These are phyloP conservation scores for Meloidogyne exigua DNA, from an alignment of 1,140 invertebrate genomes.

Conservation along the genomic window DNA sequence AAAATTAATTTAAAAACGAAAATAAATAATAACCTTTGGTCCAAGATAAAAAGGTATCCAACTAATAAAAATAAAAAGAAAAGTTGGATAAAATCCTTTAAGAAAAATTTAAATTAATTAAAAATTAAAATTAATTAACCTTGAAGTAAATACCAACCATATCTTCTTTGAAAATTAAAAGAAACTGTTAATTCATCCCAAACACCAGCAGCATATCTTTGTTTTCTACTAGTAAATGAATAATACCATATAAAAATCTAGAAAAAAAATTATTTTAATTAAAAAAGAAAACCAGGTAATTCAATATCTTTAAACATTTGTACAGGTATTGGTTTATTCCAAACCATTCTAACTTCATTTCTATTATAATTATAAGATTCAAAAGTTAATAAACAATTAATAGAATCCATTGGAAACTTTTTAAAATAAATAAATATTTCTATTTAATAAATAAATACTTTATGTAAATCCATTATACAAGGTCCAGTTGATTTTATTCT, in stretches of 20 bases:
- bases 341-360: constrained; percentile 57
- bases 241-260: constrained; percentile 58
- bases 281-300: constrained; percentile 42
- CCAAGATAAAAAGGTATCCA: constrained; percentile 63
- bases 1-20: no score
- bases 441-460: constrained; percentile 19
- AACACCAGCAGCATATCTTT: constrained; percentile 54
- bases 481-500: constrained; percentile 60
- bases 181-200: constrained; percentile 63
- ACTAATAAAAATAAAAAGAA: constrained; percentile 55
- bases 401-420: constrained; percentile 60
- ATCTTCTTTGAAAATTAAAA: constrained; percentile 57
- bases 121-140: constrained; percentile 36
- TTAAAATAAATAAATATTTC: constrained; percentile 2
- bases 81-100: constrained; percentile 57
- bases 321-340: constrained; percentile 59
- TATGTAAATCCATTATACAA: constrained; percentile 53
- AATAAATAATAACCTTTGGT: constrained; percentile 29
- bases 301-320: constrained; percentile 63
- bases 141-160: constrained; percentile 63
- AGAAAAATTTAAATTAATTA: constrained; percentile 24
- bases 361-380: constrained; percentile 63
- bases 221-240: constrained; percentile 28
- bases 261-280: not conserved
- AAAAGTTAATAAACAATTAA: constrained; percentile 54